Evolutionary conservation across 2,797 vertebrate species (phyloP).

Genomic region (Platyrinchus mystaceus): DNA sequence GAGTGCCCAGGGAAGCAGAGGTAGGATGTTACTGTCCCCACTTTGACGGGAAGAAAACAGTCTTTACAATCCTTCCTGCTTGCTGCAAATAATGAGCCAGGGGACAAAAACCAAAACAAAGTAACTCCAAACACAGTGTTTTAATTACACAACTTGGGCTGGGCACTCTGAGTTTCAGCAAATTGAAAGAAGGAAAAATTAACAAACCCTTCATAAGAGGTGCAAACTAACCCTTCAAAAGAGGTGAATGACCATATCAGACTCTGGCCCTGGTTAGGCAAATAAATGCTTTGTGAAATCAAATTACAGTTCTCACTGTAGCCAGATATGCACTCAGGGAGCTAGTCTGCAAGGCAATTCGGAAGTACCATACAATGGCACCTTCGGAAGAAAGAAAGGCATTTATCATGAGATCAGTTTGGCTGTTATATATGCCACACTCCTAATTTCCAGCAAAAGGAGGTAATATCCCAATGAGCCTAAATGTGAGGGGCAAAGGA

Average conservation of each 20-base stretch:
- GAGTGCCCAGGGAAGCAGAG: neutral
- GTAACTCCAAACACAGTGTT: neutral
- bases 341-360: neutral
- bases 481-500: neutral
- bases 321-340: neutral
- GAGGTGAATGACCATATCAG: neutral
- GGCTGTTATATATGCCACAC: neutral
- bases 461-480: rapidly evolving
- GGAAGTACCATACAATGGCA: neutral
- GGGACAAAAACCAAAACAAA: neutral
- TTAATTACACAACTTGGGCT: neutral
- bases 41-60: neutral
- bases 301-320: neutral
- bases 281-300: conserved; percentile 5
- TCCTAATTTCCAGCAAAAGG: neutral
- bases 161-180: neutral
- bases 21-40: neutral
- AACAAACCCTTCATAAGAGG: neutral
- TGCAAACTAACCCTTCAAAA: neutral
- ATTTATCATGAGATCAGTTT: neutral
- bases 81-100: neutral
- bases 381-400: neutral
- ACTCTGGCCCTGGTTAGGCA: neutral
- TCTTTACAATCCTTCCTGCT: neutral
- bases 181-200: neutral